These are phyloP conservation scores for Aleiodes leptofemur DNA, from an alignment of 2,888 invertebrate species.

Conservation along the genomic window DNA sequence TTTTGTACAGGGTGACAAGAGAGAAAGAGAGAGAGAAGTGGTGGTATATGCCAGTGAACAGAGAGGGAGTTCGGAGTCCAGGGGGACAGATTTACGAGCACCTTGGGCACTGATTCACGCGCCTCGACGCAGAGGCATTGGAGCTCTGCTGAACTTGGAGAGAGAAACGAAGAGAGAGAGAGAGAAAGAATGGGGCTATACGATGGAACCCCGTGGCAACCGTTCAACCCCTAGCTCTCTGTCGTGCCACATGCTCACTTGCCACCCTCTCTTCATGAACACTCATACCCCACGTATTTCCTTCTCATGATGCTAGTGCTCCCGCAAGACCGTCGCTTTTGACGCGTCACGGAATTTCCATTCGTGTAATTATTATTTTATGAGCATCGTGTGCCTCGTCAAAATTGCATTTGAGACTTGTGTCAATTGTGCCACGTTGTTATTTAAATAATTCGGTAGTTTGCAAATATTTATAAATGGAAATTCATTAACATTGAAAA, in stretches of 20 bases:
- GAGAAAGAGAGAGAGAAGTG: conserved; percentile 51
- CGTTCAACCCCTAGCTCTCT: conserved; percentile 52
- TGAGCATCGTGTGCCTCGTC: conserved; percentile 62
- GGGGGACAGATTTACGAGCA: conserved; percentile 74
- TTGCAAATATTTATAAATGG: too few species aligned
- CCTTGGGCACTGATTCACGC: conserved; percentile 75
- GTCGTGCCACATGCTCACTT: conserved; percentile 70
- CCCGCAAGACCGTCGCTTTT: conserved; percentile 42
- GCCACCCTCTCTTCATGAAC: conserved; percentile 47
- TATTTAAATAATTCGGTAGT: conserved; percentile 2
- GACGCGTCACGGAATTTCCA: conserved; percentile 59
- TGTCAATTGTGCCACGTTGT: conserved; percentile 25
- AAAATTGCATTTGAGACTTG: conserved; percentile 56
- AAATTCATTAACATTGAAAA: not conserved
- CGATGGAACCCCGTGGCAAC: conserved; percentile 10
- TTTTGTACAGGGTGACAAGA: conserved; percentile 38
- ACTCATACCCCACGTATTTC: conserved; percentile 17
- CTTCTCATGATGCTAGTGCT: conserved; percentile 37
- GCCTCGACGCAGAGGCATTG: conserved; percentile 40
- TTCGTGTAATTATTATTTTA: conserved; percentile 69
- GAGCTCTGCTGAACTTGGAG: not conserved
- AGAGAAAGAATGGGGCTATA: conserved; percentile 23
- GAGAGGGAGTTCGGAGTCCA: conserved; percentile 56
- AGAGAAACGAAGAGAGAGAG: conserved; percentile 13
- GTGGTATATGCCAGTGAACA: conserved; percentile 49